These are phyloP conservation scores for Apotomis turbidana DNA, from an alignment of 2,888 invertebrate species.

Conservation along the genomic window DNA sequence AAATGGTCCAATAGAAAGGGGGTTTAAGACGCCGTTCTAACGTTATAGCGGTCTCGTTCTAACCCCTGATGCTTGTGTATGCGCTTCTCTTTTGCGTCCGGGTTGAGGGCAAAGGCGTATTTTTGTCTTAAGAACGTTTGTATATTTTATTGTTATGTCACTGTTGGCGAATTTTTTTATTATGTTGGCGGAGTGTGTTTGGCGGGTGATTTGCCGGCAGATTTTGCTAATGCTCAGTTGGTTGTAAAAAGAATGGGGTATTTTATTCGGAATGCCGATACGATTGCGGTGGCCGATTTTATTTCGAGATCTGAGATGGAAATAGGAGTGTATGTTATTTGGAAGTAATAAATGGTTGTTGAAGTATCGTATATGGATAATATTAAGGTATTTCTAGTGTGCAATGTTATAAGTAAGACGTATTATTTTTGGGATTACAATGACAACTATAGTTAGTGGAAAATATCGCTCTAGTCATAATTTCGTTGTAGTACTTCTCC, in stretches of 20 bases:
- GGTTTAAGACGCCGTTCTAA: conserved; percentile 60
- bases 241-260: conserved; percentile 28
- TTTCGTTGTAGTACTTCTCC: too few species aligned
- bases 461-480: too few species aligned
- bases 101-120: conserved; percentile 45
- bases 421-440: too few species aligned
- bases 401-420: background rate
- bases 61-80: conserved; percentile 47
- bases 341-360: background rate
- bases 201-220: conserved; percentile 48
- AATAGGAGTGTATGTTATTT: background rate
- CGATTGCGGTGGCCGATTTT: conserved; percentile 8
- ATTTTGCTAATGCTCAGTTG: conserved; percentile 33
- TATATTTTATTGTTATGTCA: conserved; percentile 46
- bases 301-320: conserved; percentile 1
- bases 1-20: conserved; percentile 64
- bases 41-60: conserved; percentile 61
- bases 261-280: conserved; percentile 22
- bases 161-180: conserved; percentile 50
- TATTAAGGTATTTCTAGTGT: background rate
- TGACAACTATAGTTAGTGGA: too few species aligned
- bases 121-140: conserved; percentile 52
- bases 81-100: conserved; percentile 42
- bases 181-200: conserved; percentile 49
- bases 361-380: background rate